Evolutionary conservation across 2,113 vertebrate species (phyloP).

Genomic region (Myotis brandtii): DNA sequence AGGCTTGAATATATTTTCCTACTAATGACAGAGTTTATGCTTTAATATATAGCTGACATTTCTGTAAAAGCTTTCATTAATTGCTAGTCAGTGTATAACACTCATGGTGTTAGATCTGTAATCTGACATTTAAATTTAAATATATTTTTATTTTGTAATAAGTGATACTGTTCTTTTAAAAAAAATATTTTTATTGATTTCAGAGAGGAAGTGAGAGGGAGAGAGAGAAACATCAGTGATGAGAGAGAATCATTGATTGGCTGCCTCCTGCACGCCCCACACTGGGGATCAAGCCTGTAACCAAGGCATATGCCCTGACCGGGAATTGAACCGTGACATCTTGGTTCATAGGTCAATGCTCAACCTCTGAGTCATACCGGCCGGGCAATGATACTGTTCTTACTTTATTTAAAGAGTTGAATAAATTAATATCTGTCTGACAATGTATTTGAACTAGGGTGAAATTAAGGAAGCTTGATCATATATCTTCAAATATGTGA

Average conservation of each 20-base stretch:
- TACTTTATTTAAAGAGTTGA: neutral
- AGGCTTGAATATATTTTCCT: neutral
- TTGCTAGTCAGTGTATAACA: neutral
- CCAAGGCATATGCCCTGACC: too few species aligned
- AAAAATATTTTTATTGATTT: too few species aligned
- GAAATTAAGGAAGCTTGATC: neutral
- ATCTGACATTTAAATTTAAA: neutral
- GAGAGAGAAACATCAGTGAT: too few species aligned
- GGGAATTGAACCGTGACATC: too few species aligned
- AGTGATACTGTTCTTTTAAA: neutral
- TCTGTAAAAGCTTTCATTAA: neutral
- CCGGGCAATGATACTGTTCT: neutral
- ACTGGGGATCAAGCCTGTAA: too few species aligned
- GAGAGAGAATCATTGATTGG: too few species aligned
- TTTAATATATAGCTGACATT: neutral
- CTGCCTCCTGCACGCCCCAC: too few species aligned
- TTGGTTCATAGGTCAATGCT: too few species aligned
- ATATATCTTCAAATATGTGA: neutral
- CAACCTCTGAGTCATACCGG: too few species aligned
- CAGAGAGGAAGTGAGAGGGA: too few species aligned
- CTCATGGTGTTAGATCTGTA: neutral
- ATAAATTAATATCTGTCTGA: neutral
- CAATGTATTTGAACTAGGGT: neutral
- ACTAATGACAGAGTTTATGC: neutral
- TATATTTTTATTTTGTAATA: constrained; percentile 9